Evolutionary conservation across 2,888 invertebrate species (phyloP), one percentile per base, ranked within the genome.

Genomic region (Neoitamus cyanurus): DNA sequence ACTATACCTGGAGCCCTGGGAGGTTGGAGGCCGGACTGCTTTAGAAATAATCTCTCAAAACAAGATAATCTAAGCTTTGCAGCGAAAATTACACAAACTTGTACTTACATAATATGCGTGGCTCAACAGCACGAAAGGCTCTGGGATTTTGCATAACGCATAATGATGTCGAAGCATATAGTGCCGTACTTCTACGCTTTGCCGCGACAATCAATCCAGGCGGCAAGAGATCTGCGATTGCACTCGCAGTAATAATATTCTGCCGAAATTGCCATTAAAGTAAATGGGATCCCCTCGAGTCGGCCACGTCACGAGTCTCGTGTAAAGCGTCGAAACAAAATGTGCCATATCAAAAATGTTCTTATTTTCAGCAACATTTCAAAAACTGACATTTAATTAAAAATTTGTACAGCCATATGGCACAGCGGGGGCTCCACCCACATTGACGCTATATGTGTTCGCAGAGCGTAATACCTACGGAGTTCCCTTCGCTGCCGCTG

Each of bases 361-460:
- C 58, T 58, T 58, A 58, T 73, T 73, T 73, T 73, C 20, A 31
- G 20, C 37, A 36, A 31, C 73, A 31, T 73, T 73, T 73, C 34
- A 73, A 73, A 73, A 73, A 15, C 34, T 36, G 73, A 73, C 36
- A 34, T 73, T 73, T 73, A 37, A 73, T 73, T 73, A 73, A 73
- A 73, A 73, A 73, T 73, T 73, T 73, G 36, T 73, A 73, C 15
- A 73, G 31, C 73, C 73, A 73, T 73, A 73, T 73, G 73, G 20
- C 36, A 37, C 58, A 20, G 58, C 25, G 7, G 25, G 58, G 20
- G 4, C 15, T 58, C 58, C 58, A 25, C 58, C 58, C 58, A 58
- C 25, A 58, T 58, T 58, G 2, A 20, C 58, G 9, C 25, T 25
- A 1, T 20, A 25, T 58, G 25, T 58, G 58, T 9, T 48, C 48